Conservation (phyloP, 2,113 vertebrate species). For the Merops nubicus region DNA sequence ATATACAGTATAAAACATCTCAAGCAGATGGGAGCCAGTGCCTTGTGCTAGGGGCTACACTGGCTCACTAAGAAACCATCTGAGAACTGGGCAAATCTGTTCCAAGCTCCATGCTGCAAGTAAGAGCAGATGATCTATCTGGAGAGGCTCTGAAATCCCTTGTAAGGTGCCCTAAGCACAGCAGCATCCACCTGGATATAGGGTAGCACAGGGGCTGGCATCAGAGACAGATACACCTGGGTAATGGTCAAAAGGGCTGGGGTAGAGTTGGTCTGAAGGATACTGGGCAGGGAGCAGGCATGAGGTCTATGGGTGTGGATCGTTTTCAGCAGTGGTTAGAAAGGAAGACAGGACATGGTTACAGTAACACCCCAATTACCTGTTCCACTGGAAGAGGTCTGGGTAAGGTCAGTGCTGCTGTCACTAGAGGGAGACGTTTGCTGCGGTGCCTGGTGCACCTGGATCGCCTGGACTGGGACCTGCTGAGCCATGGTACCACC, state of each 20-base stretch:
- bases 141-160: neutral
- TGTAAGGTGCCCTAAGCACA: neutral
- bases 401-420: constrained; percentile 92
- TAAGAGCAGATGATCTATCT: neutral
- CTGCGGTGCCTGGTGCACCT: constrained; percentile 91
- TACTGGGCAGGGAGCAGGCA: neutral
- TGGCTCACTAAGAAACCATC: neutral
- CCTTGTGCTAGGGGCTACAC: neutral
- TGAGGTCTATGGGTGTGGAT: fast-evolving
- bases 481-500: constrained; percentile 91
- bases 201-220: neutral
- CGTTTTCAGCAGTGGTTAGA: neutral
- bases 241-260: neutral
- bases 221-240: neutral
- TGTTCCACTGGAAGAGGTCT: constrained; percentile 91
- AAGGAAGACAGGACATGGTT: neutral
- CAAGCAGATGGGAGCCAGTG: neutral
- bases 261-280: neutral
- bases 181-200: neutral
- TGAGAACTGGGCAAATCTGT: neutral
- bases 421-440: constrained; percentile 85
- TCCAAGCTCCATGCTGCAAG: neutral
- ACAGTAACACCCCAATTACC: constrained; percentile 62
- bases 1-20: neutral
- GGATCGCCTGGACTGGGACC: constrained; percentile 93